These are phyloP conservation scores for Andrena fulva DNA, from an alignment of 2,888 invertebrate genomes.

Conservation along the genomic window DNA sequence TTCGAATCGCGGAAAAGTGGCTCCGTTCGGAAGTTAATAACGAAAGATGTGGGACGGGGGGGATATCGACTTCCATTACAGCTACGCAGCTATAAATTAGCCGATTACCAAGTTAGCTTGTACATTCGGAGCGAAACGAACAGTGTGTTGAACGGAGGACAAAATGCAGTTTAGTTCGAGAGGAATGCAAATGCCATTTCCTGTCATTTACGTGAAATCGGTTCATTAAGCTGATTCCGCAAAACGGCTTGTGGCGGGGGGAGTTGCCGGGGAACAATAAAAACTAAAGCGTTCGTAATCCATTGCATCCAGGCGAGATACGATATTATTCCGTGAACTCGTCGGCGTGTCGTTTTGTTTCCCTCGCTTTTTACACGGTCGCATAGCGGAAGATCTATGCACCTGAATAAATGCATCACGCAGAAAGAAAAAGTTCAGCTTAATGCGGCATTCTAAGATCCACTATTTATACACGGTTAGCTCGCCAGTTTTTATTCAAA, in stretches of 20 bases:
- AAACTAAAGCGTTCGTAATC: slow-evolving; percentile 37
- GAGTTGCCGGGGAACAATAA: not conserved
- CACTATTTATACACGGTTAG: slow-evolving; percentile 24
- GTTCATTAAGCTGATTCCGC: slow-evolving; percentile 9
- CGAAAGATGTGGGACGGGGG: not conserved
- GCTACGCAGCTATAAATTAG: not conserved
- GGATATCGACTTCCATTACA: not conserved
- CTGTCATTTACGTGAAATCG: slow-evolving; percentile 39
- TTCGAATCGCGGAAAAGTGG: not conserved
- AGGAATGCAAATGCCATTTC: slow-evolving; percentile 23
- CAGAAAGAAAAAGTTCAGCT: slow-evolving; percentile 34
- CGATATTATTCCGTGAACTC: slow-evolving; percentile 30
- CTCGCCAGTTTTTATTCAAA: slow-evolving; percentile 24
- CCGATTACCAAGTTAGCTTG: not conserved
- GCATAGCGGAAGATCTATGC: slow-evolving; percentile 19
- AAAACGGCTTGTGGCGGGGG: not conserved
- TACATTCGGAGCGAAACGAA: not conserved
- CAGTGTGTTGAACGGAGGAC: not conserved
- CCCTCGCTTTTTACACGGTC: slow-evolving; percentile 21
- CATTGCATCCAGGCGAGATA: slow-evolving; percentile 10
- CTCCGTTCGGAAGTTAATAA: not conserved
- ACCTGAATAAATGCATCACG: slow-evolving; percentile 12
- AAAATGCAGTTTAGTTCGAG: not conserved
- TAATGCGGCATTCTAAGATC: slow-evolving; percentile 38
- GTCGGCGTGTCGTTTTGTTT: slow-evolving; percentile 24